Evolutionary conservation across 2,888 invertebrate genomes (phyloP).

Genomic region (Auanema freiburgensis): DNA sequence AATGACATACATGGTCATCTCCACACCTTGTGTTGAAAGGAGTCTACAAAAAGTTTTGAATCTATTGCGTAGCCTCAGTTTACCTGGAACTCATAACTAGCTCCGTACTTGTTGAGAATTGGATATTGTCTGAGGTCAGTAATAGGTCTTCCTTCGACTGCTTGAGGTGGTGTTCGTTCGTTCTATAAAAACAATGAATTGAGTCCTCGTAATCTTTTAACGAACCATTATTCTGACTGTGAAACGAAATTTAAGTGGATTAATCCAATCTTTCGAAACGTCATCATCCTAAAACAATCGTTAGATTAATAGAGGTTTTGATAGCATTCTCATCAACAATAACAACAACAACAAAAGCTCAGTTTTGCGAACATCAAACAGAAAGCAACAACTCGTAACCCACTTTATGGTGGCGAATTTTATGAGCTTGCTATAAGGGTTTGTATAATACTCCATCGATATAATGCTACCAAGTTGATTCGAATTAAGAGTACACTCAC

Average conservation of each 20-base stretch:
- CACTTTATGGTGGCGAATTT: neutral
- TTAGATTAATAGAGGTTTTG: too few species aligned
- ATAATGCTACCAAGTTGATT: neutral
- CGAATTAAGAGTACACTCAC: conserved; percentile 16
- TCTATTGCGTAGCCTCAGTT: neutral
- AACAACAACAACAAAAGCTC: neutral
- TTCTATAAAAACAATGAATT: conserved; percentile 2
- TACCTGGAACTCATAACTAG: conserved; percentile 47
- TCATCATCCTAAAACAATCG: conserved; percentile 7
- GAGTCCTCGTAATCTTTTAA: neutral
- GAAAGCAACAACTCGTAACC: too few species aligned
- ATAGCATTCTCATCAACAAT: too few species aligned
- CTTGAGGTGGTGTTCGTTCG: conserved; percentile 37
- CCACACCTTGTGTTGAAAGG: conserved; percentile 68
- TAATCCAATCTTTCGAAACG: conserved; percentile 65
- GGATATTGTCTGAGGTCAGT: conserved; percentile 51
- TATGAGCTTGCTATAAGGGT: conserved; percentile 48
- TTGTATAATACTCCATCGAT: neutral
- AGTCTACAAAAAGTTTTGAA: conserved; percentile 30
- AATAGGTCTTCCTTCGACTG: conserved; percentile 32
- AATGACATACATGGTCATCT: conserved; percentile 66
- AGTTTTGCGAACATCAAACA: neutral
- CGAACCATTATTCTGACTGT: conserved; percentile 42
- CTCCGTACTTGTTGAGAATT: conserved; percentile 54
- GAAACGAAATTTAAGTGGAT: conserved; percentile 65